A percentile compares a stretch with the other conserved stretches of the same genome.
Conservation (phyloP, 2,888 invertebrate species). For the Eilema caniola region DNA sequence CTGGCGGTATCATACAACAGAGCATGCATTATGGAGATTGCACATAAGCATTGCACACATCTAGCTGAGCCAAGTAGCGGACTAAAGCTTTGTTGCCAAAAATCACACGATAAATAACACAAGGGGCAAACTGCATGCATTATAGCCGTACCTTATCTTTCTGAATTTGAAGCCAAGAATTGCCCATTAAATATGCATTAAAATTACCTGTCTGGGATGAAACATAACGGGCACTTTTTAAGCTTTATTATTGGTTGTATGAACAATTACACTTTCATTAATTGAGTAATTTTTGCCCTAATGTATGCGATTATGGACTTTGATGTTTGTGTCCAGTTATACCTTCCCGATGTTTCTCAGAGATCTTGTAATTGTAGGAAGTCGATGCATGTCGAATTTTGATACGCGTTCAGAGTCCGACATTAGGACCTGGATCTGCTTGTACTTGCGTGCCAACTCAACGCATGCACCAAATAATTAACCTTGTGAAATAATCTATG, state of each 20-base stretch:
- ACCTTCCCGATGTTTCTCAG: slow-evolving; percentile 14
- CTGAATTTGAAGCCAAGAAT: slow-evolving; percentile 87
- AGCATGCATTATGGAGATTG: slow-evolving; percentile 87
- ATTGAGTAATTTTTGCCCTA: slow-evolving; percentile 39
- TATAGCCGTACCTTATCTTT: slow-evolving; percentile 85
- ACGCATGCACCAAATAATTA: not conserved
- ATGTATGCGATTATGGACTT: slow-evolving; percentile 26
- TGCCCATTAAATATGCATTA: slow-evolving; percentile 87
- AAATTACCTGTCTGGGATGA: slow-evolving; percentile 85
- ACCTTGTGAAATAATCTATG: not conserved
- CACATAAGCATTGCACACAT: slow-evolving; percentile 61
- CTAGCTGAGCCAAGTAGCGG: slow-evolving; percentile 83
- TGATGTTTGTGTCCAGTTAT: slow-evolving; percentile 24
- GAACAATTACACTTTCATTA: slow-evolving; percentile 53
- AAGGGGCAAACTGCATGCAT: slow-evolving; percentile 84
- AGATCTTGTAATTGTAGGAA: slow-evolving; percentile 29
- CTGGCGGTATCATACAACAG: slow-evolving; percentile 74
- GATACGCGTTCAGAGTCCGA: not conserved
- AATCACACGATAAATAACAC: slow-evolving; percentile 86
- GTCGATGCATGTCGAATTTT: slow-evolving; percentile 10
- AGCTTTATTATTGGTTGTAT: slow-evolving; percentile 61
- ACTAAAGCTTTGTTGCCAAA: slow-evolving; percentile 82
- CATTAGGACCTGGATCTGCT: not conserved
- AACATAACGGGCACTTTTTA: slow-evolving; percentile 69
- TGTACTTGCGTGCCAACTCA: not conserved